Base-by-base conservation (phyloP, 2,113 vertebrate species). In the Toxotes jaculatrix region DNA sequence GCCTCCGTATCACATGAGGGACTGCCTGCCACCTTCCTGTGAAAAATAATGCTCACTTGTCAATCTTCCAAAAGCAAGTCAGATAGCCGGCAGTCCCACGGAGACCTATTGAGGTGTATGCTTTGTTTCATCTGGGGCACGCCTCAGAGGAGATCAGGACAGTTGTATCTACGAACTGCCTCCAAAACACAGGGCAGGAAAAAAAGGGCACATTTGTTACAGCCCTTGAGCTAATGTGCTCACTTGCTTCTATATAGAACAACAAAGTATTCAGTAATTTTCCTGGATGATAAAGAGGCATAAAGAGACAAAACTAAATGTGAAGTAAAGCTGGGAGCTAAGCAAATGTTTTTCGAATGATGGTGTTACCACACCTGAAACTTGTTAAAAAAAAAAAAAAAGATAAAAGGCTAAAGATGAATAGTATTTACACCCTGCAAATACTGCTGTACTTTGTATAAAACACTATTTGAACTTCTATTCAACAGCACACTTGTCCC, bases 21-120 rank as follows among this genome's bases (percentile, higher is more conserved):
- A 93, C 89, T 83, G 88, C 86, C 91, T 93, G 92, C 82, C 91
- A 92, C 93, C 91, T 92, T 88, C 64, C 80, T 85, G 80, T 91
- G 89, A 92, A 91, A 91, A 94, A 94, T 93, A 94, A 94, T 93
- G 93, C 93, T 93, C 89, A 92, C 90, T 94, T 95, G 93, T 95
- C 93, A 94, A 93, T 94, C 92, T 93, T 93, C 84, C 90, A 81
- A 89, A 81, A 88, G 75, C 82, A 79, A 89, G 92, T 90, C 87
- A 91, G 89, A 92, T 92, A 91, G 93, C 90, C 74, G 77, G 68
- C 78, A 67, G 91, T 90, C 87, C 92, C 87, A 74, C 4, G 43
- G 92, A 93, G 92, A 92, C 90, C 90, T 90, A 90, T 93, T 91
- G 92, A 93, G 93, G 93, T 93, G 88, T 88, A 83, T 87, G 91